Base-by-base conservation (phyloP, 2,797 vertebrate genomes). In the Pipistrellus nathusii region DNA sequence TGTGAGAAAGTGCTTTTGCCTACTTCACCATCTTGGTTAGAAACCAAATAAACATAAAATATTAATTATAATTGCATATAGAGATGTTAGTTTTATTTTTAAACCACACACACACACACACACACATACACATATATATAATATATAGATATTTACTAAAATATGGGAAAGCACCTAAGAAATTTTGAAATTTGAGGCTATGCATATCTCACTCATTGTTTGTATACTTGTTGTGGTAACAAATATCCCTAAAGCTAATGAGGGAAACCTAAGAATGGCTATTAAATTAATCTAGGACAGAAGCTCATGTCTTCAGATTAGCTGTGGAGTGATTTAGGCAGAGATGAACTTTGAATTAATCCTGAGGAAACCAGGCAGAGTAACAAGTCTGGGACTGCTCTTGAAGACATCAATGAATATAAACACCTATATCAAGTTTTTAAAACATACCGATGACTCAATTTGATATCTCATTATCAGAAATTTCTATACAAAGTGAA, bases 401-500 rank as follows among this genome's bases (percentile, higher is more conserved):
- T 66, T 85, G 30, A 94, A 89, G n/a, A 75, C 25, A 18, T 82
- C 15, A 0, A 59, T 35, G 71, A 66, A 93, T 48, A 18, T 84
- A 11, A 68, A 59, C 30, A 77, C 53, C 7, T 78, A 27, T 55
- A 78, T 38, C 25, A 92, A 68, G 30, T 35, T 93, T 92, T 81
- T 66, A 30, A 69, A 95, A 82, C 23, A 83, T 85, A 55, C 17
- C 7, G 1, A 85, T 2, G 23, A 88, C 38, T 88, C 80, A 73
- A 73, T 93, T 86, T 91, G 59, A 64, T 87, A 71, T 94, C 80
- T 94, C 68, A 95, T 94, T 96, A 95, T 94, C 91, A 89, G 84
- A 95, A 95, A 94, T 87, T 73, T 84, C 48, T 84, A 88, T 93
- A 91, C 71, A 94, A 96, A 96, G 75, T 90, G 69, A 95, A 91